These are phyloP conservation scores for Neotoma lepida DNA, from an alignment of 2,113 vertebrate species.

Conservation along the genomic window DNA sequence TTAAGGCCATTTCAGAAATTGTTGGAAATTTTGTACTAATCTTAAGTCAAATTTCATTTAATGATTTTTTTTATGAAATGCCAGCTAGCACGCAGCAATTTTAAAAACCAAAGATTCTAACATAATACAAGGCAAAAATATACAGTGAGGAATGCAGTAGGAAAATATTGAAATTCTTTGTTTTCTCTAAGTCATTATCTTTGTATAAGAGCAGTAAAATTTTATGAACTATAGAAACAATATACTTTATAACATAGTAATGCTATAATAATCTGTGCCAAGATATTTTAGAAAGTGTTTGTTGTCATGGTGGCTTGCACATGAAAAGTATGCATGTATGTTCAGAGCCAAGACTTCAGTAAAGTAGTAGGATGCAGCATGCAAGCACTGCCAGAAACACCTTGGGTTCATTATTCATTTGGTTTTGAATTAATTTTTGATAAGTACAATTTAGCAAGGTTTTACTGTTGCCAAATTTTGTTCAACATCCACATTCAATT, in stretches of 20 bases:
- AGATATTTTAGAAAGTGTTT: not conserved
- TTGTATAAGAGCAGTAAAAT: not conserved
- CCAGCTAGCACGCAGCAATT: not conserved
- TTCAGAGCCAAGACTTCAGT: not conserved
- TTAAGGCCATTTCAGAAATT: not conserved
- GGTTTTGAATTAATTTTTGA: not conserved
- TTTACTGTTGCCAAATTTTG: not conserved
- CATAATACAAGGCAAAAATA: not conserved
- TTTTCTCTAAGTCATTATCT: not conserved
- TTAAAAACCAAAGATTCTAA: not conserved
- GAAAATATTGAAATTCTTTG: not conserved
- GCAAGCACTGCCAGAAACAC: not conserved
- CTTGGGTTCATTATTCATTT: not conserved
- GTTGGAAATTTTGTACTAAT: not conserved
- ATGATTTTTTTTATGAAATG: not conserved
- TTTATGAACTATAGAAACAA: not conserved
- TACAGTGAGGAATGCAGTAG: not conserved
- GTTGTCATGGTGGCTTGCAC: not conserved
- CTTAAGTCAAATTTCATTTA: not conserved
- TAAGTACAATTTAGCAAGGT: not conserved
- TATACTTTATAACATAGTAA: not conserved
- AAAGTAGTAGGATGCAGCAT: not conserved
- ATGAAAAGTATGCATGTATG: not conserved
- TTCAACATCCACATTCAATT: not conserved
- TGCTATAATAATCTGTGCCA: not conserved